These are phyloP conservation scores for Calliopum simillimum DNA, from an alignment of 2,888 invertebrate species.

Conservation along the genomic window DNA sequence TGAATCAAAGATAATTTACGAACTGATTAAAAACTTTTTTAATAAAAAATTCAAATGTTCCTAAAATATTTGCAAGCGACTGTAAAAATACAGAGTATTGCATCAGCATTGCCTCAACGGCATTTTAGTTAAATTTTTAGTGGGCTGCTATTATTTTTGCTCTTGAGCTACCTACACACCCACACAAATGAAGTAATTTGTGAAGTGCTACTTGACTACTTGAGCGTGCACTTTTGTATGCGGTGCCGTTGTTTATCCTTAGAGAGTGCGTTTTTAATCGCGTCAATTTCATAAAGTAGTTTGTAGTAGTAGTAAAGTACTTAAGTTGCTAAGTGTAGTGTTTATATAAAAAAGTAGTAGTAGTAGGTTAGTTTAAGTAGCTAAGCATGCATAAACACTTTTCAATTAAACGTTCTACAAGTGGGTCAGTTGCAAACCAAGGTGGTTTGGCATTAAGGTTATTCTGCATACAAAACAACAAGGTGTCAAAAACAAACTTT, in stretches of 20 bases:
- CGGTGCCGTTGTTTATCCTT: constrained; percentile 4
- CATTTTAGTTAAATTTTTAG: constrained; percentile 15
- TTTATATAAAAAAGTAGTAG: too few relatives aligned
- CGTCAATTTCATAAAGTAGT: background rate
- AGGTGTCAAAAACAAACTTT: too few relatives aligned
- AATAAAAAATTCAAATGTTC: too few relatives aligned
- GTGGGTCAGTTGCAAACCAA: too few relatives aligned
- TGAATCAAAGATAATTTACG: too few relatives aligned
- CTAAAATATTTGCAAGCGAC: background rate
- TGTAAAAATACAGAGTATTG: constrained; percentile 3
- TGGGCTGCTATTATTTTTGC: constrained; percentile 43
- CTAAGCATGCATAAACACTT: too few relatives aligned
- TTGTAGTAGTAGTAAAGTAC: background rate
- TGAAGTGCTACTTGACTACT: background rate
- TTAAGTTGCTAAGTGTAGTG: background rate
- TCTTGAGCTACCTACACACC: constrained; percentile 40
- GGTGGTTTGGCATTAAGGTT: too few relatives aligned
- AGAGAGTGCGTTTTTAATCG: background rate
- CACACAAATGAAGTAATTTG: background rate
- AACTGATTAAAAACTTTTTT: too few relatives aligned
- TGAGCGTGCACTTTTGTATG: background rate
- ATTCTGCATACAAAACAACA: too few relatives aligned
- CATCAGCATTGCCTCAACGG: constrained; percentile 10
- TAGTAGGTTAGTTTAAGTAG: too few relatives aligned
- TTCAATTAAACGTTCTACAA: too few relatives aligned